phyloP scores from a whole-genome alignment of 2,888 invertebrate genomes.

The Scaptomyza flava region DNA sequence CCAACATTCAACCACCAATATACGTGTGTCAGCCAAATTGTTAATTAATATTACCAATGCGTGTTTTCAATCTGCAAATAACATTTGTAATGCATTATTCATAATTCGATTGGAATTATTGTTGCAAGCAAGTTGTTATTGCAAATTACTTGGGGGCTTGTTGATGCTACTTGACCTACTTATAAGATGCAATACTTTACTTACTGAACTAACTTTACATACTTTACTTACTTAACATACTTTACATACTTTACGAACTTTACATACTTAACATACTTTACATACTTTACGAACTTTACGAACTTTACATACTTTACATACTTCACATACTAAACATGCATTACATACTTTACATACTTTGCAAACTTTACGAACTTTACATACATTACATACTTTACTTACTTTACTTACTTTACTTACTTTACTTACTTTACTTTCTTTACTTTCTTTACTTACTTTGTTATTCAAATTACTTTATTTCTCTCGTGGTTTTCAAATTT shows the following conservation, averaged over 20 bases:
- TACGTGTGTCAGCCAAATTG: slow-evolving; percentile 5
- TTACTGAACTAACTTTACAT: background rate
- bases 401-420: no score
- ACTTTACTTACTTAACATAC: background rate
- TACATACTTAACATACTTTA: no score
- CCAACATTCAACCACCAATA: background rate
- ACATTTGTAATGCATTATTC: slow-evolving; percentile 4
- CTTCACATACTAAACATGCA: no score
- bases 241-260: no score
- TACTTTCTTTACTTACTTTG: background rate
- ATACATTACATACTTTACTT: no score
- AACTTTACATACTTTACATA: no score
- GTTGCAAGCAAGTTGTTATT: slow-evolving; percentile 2
- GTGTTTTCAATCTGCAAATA: background rate
- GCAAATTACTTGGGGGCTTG: background rate
- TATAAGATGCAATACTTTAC: background rate
- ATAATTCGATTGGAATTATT: slow-evolving; percentile 2
- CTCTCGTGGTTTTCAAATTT: no score
- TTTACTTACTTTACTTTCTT: background rate
- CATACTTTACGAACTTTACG: no score
- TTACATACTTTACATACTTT: no score
- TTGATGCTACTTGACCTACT: background rate
- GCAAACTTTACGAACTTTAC: no score
- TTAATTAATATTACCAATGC: slow-evolving; percentile 22
- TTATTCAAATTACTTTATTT: background rate